Base-by-base conservation (phyloP, 2,888 invertebrate species). In the Imbricaverruca yamaguchii region DNA sequence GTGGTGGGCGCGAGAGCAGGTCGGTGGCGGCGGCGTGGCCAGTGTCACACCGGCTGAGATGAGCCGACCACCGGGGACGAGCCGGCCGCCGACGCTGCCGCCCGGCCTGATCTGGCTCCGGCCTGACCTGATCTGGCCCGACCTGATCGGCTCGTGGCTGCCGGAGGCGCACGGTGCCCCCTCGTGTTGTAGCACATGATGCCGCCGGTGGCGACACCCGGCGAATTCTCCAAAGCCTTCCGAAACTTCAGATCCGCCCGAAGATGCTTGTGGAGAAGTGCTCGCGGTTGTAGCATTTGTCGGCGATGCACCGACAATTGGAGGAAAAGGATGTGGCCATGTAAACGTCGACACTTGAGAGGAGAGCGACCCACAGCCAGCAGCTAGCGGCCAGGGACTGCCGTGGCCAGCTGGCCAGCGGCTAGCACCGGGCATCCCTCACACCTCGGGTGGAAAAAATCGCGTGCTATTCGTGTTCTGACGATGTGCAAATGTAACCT, bases 401-500 rank as follows among this genome's bases (percentile, higher is more conserved):
- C 2, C 39, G 39, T 39, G 39, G 39, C 39, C 39, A 39, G 39
- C 39, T 39, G 4, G 39, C 39, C 39, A 39, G 39, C 39, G 39
- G 39, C 39, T 39, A 39, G 39, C 39, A 4, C 39, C 39, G 39
- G 39, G 39, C 4, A 39, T 39, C 39, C 39, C 39, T 39, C 39
- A 39, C 39, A 39, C 39, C 39, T 39, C 39, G 39, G 39, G 39
- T 39, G 39, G 39, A 39, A 39, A 39, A 39, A 39, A 39, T 39
- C 74, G 53, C 74, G 74, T 74, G 74, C 55, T 74, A 74, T 74
- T 18, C 74, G 8, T 18, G 53, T 21, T n/a, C 74, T 74, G 74
- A 74, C 74, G 74, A 74, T 18, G 74, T 74, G 74, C 74, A 74
- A 74, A 74, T 74, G 74, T 74, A 74, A 39, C 39, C 39, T 39